Percentiles rank a stretch among this genome's conserved stretches.
Evolutionary conservation across 2,797 vertebrate species (phyloP).

Genomic region (Steatocranus sp.): DNA sequence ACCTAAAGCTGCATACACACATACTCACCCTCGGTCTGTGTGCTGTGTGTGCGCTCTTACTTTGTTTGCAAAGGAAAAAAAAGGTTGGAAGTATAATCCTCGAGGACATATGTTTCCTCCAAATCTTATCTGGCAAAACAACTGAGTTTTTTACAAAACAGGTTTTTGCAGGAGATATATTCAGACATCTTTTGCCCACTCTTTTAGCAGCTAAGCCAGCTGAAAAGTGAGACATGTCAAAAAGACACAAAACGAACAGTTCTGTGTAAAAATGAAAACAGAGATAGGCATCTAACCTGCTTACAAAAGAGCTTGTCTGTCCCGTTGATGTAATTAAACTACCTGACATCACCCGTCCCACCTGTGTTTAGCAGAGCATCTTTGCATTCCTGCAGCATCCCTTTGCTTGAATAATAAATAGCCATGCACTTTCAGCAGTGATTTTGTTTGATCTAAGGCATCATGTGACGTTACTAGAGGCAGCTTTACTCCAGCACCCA

Average conservation of each 20-base stretch:
- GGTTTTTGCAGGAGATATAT: not conserved
- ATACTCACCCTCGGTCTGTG: not conserved
- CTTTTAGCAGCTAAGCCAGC: not conserved
- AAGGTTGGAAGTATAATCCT: not conserved
- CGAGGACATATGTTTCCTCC: not conserved
- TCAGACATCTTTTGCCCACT: not conserved
- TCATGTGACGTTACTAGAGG: not conserved
- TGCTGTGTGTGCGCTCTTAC: not conserved
- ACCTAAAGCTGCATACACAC: not conserved
- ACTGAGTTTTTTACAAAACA: not conserved
- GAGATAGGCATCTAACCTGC: not conserved
- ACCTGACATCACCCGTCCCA: not conserved
- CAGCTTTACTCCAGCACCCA: slow-evolving; percentile 5
- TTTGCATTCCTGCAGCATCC: not conserved
- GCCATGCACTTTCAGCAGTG: not conserved
- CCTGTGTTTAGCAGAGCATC: not conserved
- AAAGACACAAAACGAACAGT: not conserved
- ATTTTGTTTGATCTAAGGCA: not conserved
- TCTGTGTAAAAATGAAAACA: not conserved
- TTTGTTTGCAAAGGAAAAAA: not conserved
- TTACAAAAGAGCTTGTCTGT: not conserved
- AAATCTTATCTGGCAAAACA: not conserved
- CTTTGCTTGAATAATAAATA: not conserved
- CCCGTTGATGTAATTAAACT: not conserved
- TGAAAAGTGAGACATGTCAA: not conserved